Percentiles rank a stretch among this genome's conserved stretches.
phyloP scores from a whole-genome alignment of 1,140 invertebrate genomes.

The Panulirus ornatus region DNA sequence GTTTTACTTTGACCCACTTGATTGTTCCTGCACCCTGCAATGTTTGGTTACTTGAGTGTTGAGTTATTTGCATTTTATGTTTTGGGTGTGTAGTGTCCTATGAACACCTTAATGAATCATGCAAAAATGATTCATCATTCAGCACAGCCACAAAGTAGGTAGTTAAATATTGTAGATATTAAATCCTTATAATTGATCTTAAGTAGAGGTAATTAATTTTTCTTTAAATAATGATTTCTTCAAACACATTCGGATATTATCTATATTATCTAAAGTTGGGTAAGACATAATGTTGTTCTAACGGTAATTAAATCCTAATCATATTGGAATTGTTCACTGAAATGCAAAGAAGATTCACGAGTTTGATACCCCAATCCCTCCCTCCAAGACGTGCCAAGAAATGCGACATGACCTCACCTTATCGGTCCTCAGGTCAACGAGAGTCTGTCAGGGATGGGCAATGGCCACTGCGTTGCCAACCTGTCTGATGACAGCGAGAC shows the following conservation, averaged over 20 bases:
- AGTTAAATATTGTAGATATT: background rate
- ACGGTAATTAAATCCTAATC: background rate
- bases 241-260: background rate
- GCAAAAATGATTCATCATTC: constrained; percentile 10
- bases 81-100: constrained; percentile 49
- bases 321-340: background rate
- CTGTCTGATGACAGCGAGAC: constrained; percentile 67
- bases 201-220: background rate
- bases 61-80: constrained; percentile 48
- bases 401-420: constrained; percentile 45
- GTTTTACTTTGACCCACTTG: background rate
- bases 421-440: constrained; percentile 70
- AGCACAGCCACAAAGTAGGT: constrained; percentile 30
- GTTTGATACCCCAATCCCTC: constrained; percentile 2
- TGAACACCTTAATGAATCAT: constrained; percentile 18
- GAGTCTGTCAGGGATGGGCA: constrained; percentile 66
- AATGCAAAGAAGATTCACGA: background rate
- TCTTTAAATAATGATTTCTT: background rate
- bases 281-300: background rate
- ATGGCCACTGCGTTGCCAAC: constrained; percentile 70
- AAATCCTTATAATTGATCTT: background rate
- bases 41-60: constrained; percentile 62
- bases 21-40: constrained; percentile 26
- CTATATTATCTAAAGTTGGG: no score
- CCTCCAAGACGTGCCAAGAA: constrained; percentile 16